Evolutionary conservation across 64 coral and sea anemone species (phyloP).

Genomic region (Hydrozoanthus tunicans): DNA sequence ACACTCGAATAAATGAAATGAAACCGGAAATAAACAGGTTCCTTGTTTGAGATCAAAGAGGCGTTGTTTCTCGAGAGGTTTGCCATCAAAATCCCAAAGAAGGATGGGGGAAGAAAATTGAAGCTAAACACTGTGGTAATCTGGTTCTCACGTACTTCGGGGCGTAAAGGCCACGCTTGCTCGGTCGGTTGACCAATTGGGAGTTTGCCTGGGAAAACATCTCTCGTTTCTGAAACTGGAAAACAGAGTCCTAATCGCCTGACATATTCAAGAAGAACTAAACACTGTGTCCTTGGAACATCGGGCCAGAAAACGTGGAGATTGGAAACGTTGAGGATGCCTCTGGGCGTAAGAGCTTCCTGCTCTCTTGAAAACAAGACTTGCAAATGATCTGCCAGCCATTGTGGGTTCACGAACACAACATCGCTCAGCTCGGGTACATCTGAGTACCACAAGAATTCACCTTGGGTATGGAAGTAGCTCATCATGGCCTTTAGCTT

Average conservation of each 20-base stretch:
- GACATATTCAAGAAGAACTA: slow-evolving; percentile 64
- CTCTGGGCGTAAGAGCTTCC: slow-evolving; percentile 61
- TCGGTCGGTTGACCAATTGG: slow-evolving; percentile 65
- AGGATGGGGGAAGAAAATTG: slow-evolving; percentile 83
- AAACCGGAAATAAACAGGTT: slow-evolving; percentile 74
- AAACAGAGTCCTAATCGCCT: slow-evolving; percentile 76
- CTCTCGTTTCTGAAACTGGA: slow-evolving; percentile 66
- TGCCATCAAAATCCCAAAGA: slow-evolving; percentile 78
- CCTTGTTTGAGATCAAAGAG: slow-evolving; percentile 5
- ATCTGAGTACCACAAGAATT: slow-evolving; percentile 91
- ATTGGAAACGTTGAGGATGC: slow-evolving; percentile 66
- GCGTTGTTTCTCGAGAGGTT: slow-evolving; percentile 46
- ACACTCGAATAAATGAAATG: slow-evolving; percentile 75
- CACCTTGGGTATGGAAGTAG: slow-evolving; percentile 91
- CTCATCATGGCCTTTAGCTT: slow-evolving; percentile 88
- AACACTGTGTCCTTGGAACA: slow-evolving; percentile 31
- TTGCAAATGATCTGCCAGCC: slow-evolving; percentile 74
- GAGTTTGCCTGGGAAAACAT: slow-evolving; percentile 74
- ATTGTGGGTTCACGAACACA: slow-evolving; percentile 81
- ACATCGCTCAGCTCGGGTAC: slow-evolving; percentile 72
- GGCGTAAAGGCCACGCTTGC: slow-evolving; percentile 61
- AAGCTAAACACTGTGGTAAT: slow-evolving; percentile 76
- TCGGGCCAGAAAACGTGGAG: slow-evolving; percentile 78
- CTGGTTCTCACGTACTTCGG: slow-evolving; percentile 57
- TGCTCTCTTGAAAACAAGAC: slow-evolving; percentile 53